Percentiles rank a stretch among this genome's conserved stretches.
These are phyloP conservation scores for Myripristis jacobus DNA, from an alignment of 2,797 vertebrate genomes.

Conservation along the genomic window DNA sequence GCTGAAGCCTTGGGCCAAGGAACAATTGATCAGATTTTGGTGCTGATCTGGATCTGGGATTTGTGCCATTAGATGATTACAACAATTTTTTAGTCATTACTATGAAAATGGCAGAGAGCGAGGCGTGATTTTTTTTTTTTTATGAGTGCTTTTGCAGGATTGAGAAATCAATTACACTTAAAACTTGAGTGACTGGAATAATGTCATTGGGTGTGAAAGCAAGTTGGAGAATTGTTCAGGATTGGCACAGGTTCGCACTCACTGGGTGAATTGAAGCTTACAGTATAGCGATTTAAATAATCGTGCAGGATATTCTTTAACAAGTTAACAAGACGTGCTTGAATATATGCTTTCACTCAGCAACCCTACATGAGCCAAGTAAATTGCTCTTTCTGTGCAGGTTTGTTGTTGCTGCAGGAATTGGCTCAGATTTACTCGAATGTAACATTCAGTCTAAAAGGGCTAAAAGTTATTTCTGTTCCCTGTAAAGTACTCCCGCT, in stretches of 20 bases:
- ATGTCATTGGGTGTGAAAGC: background rate
- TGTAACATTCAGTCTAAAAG: slow-evolving; percentile 63
- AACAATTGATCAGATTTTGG: slow-evolving; percentile 21
- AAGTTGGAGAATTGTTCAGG: background rate
- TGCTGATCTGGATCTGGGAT: background rate
- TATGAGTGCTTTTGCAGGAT: background rate
- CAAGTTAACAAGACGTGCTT: slow-evolving; percentile 38
- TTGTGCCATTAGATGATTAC: background rate
- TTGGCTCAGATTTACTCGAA: slow-evolving; percentile 48
- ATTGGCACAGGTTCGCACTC: background rate
- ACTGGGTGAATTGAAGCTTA: slow-evolving; percentile 11
- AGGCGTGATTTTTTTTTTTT: slow-evolving; percentile 7
- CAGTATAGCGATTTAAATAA: slow-evolving; percentile 54
- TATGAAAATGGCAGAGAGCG: background rate
- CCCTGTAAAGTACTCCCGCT: slow-evolving; percentile 62
- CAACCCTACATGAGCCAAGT: slow-evolving; percentile 33
- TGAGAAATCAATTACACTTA: background rate
- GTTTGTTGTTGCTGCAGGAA: slow-evolving; percentile 57
- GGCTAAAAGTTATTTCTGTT: slow-evolving; percentile 61
- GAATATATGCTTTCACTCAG: slow-evolving; percentile 56
- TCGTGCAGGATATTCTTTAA: slow-evolving; percentile 45
- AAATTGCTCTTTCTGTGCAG: slow-evolving; percentile 63
- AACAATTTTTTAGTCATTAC: slow-evolving; percentile 13
- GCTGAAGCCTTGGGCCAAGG: background rate
- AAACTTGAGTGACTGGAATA: background rate